These are phyloP conservation scores for Rhagonycha fulva DNA, from an alignment of 2,888 invertebrate species.

Conservation along the genomic window DNA sequence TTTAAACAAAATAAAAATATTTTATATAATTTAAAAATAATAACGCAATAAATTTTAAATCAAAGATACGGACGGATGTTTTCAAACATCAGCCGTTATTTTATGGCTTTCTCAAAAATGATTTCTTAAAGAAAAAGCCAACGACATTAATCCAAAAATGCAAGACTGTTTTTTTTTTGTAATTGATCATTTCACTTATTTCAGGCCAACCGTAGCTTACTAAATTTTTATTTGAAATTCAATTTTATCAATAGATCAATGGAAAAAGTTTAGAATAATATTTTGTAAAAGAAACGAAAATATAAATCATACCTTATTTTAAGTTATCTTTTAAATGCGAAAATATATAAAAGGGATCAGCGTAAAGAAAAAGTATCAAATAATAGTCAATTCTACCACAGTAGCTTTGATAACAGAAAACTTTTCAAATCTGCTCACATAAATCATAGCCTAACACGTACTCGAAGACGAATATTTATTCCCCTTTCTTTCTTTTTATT, in stretches of 20 bases:
- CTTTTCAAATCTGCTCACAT: conserved; percentile 48
- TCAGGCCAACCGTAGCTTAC: too few species aligned
- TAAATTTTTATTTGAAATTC: background rate
- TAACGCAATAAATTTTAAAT: too few species aligned
- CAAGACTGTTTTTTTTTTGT: too few species aligned
- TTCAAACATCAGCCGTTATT: too few species aligned
- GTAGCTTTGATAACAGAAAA: conserved; percentile 49
- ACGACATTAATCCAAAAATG: too few species aligned
- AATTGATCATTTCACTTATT: too few species aligned
- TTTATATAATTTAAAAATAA: too few species aligned
- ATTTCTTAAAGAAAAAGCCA: too few species aligned
- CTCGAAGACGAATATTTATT: conserved; percentile 18
- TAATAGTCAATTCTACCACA: conserved; percentile 48
- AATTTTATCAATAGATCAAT: background rate
- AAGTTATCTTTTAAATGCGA: conserved; percentile 45
- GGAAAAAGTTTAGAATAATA: background rate
- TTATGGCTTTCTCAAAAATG: too few species aligned
- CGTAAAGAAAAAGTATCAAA: conserved; percentile 48
- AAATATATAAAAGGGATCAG: conserved; percentile 44
- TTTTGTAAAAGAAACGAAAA: background rate
- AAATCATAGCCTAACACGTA: conserved; percentile 48
- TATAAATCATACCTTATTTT: conserved; percentile 41
- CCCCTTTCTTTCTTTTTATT: conserved; percentile 4
- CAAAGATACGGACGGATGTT: too few species aligned
- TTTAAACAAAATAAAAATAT: too few species aligned